Conservation (phyloP, 2,113 vertebrate species). For the Paraplagusia blochii region DNA sequence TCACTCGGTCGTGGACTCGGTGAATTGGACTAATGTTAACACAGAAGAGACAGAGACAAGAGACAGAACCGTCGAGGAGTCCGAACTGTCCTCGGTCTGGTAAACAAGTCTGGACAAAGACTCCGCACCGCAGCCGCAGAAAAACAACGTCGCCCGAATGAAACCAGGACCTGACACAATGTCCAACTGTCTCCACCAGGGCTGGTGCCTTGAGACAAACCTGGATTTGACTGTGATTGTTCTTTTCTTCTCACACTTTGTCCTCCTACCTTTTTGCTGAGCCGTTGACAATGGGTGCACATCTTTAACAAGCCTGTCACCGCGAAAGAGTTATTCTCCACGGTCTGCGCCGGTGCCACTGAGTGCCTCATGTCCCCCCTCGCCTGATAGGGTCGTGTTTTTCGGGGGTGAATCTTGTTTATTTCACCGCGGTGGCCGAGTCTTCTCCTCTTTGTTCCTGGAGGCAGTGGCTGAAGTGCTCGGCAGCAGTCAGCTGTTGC, state of each 20-base stretch:
- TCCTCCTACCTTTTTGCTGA: conserved; percentile 75
- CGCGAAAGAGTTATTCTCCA: conserved; percentile 64
- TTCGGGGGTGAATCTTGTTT: not conserved
- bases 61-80: not conserved
- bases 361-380: conserved; percentile 76
- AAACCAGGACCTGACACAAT: not conserved
- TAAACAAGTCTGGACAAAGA: conserved; percentile 71
- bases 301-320: conserved; percentile 74
- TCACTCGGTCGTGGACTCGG: not conserved
- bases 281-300: conserved; percentile 75
- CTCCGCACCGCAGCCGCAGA: conserved; percentile 58
- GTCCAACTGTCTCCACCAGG: not conserved
- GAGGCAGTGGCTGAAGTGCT: conserved; percentile 58
- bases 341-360: conserved; percentile 62
- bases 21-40: too few species aligned
- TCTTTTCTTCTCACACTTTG: not conserved
- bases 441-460: conserved; percentile 69
- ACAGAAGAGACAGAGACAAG: too few species aligned
- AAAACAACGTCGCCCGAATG: conserved; percentile 2
- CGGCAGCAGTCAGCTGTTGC: conserved; percentile 66
- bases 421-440: conserved; percentile 23
- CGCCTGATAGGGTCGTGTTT: conserved; percentile 5
- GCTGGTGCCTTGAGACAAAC: not conserved
- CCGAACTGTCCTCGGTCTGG: conserved; percentile 24
- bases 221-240: not conserved